Conservation (phyloP, 64 coral and sea anemone species). For the Pocillopora verrucosa region DNA sequence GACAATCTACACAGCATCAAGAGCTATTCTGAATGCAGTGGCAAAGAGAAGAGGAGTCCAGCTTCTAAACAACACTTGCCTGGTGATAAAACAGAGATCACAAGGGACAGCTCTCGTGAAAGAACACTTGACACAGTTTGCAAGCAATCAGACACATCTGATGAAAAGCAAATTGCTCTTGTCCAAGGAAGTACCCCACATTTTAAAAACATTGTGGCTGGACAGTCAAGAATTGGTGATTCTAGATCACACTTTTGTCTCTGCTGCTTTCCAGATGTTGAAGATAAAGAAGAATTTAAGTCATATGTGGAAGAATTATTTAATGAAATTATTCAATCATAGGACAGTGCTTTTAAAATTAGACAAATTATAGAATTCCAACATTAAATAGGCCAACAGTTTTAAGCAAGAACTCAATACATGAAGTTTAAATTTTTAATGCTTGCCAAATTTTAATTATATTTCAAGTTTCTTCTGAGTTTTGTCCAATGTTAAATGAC, state of each 20-base stretch:
- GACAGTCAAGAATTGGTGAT: not conserved
- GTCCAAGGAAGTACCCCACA: not conserved
- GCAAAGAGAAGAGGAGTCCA: not conserved
- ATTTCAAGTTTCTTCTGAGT: no score
- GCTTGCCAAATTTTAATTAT: no score
- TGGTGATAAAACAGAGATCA: not conserved
- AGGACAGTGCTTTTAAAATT: not conserved
- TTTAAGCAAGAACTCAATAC: no score
- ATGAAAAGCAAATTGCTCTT: not conserved
- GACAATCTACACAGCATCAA: slow-evolving; percentile 54
- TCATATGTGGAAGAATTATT: slow-evolving; percentile 20
- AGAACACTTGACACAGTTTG: not conserved
- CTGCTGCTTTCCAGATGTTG: slow-evolving; percentile 17
- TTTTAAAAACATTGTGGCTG: not conserved
- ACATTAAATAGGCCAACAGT: not conserved
- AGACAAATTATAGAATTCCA: no score
- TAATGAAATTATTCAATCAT: not conserved
- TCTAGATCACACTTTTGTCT: slow-evolving; percentile 4
- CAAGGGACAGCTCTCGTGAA: not conserved
- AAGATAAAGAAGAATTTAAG: slow-evolving; percentile 18
- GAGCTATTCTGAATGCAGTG: slow-evolving; percentile 2
- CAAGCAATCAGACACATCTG: not conserved
- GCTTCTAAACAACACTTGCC: not conserved
- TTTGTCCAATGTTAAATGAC: no score
- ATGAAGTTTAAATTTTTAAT: no score